phyloP scores from a whole-genome alignment of 2,113 vertebrate species.

The Cyrtonyx montezumae region DNA sequence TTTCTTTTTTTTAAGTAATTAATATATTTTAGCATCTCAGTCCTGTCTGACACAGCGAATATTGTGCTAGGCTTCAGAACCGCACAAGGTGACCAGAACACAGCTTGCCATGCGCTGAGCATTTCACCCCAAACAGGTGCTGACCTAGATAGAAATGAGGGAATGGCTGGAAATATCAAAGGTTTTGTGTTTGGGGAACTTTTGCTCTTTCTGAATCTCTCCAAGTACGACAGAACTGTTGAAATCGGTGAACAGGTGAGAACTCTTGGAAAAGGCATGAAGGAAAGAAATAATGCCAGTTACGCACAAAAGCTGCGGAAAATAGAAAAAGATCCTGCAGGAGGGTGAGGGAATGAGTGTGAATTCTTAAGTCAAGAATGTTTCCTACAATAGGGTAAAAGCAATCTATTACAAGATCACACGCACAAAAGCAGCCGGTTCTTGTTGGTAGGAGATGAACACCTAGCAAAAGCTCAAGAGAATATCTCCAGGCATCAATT shows the following conservation, averaged over 20 bases:
- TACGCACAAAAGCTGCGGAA: background rate
- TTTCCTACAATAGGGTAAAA: background rate
- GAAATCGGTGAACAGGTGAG: background rate
- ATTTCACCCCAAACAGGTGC: background rate
- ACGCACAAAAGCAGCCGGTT: background rate
- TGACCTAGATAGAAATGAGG: conserved; percentile 18
- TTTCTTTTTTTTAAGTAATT: conserved; percentile 29
- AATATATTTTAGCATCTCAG: background rate
- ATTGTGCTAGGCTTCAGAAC: background rate
- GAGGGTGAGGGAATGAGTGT: background rate
- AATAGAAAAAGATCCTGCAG: background rate
- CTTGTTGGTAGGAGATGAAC: background rate
- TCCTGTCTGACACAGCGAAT: conserved; percentile 13
- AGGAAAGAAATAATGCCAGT: background rate
- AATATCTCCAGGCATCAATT: conserved; percentile 25
- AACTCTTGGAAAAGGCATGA: conserved; percentile 4
- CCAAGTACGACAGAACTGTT: background rate
- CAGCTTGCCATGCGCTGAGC: background rate
- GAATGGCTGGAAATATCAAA: conserved; percentile 34
- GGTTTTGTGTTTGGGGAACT: conserved; percentile 10
- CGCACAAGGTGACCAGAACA: background rate
- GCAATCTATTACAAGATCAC: background rate
- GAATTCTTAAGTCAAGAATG: background rate
- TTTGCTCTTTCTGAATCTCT: conserved; percentile 19
- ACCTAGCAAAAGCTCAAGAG: background rate